Evolutionary conservation across 2,888 invertebrate genomes (phyloP), one percentile per base, ranked within the genome.

Genomic region (Lasioglossum calceatum): DNA sequence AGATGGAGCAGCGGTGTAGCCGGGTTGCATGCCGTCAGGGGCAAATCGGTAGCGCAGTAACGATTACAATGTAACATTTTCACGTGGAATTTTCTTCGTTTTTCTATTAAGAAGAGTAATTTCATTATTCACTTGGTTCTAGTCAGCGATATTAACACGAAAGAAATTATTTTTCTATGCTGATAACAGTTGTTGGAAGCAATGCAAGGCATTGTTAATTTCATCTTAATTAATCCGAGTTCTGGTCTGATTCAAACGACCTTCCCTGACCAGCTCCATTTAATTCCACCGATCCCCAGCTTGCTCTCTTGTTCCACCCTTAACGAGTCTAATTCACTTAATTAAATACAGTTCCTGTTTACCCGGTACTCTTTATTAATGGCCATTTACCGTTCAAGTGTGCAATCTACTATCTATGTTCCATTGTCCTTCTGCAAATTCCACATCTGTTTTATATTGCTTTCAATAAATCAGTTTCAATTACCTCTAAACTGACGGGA

Each of bases 281-380:
- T 58, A 72, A 79, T 79, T 77, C 76, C 2, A 10, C 16, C 27
- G 64, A 67, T 71, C 72, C 19, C 50, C 61, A 44, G 10, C 44
- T 54, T 54, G 76, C 71, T 64, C n/a, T 71, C 61, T 75, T 36
- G 64, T 79, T 67, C 36, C 44, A n/a, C 44, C 44, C 76, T 73
- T 39, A 84, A 79, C 79, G 64, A 85, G 79, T 84, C 79, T 73
- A 84, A 85, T 77, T 32, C 54, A 47, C 76, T 85, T 85, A 76
- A 85, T 85, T 76, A 85, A 85, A 85, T 73, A 64, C 84, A 39
- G 79, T 85, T 85, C 85, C 85, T 84, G 85, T 84, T 79, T 84
- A 64, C 76, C 19, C 79, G 7, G 23, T 50, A 58, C 16, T 61
- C 36, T 71, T 39, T 44, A 74, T 78, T 78, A 78, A 58, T 23